Evolutionary conservation across 2,797 vertebrate genomes (phyloP).

Genomic region (Spheniscus humboldti): DNA sequence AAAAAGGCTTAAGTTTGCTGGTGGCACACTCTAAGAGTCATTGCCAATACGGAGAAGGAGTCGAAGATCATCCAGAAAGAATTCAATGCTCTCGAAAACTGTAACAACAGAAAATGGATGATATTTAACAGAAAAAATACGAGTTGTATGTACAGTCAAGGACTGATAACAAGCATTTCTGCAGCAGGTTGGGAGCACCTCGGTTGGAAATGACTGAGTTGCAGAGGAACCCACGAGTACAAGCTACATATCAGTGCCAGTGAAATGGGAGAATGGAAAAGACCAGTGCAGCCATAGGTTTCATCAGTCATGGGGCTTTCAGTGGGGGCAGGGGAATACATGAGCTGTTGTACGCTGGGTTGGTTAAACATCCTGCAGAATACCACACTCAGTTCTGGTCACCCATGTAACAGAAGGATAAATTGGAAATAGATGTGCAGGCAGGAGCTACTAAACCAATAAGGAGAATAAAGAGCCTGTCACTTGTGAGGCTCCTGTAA

Average conservation of each 20-base stretch:
- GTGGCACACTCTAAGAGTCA: neutral
- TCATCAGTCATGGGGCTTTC: neutral
- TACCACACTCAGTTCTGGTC: neutral
- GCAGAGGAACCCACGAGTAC: neutral
- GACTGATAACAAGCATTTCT: neutral
- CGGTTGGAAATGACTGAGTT: neutral
- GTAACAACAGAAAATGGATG: neutral
- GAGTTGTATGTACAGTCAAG: neutral
- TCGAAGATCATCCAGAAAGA: neutral
- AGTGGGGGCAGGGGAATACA: neutral
- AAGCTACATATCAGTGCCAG: neutral
- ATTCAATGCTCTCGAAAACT: neutral
- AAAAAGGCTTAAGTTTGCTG: neutral
- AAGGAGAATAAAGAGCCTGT: neutral
- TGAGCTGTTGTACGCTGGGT: neutral
- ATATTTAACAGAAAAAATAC: neutral
- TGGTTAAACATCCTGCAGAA: neutral
- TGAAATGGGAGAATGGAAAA: neutral
- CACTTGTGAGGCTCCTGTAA: neutral
- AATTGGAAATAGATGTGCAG: neutral
- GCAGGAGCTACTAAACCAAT: neutral
- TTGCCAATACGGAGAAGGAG: neutral
- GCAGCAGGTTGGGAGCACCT: neutral
- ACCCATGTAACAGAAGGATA: neutral
- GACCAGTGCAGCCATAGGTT: neutral